Conservation (phyloP, 2,888 invertebrate genomes). For the Danaus chrysippus region DNA sequence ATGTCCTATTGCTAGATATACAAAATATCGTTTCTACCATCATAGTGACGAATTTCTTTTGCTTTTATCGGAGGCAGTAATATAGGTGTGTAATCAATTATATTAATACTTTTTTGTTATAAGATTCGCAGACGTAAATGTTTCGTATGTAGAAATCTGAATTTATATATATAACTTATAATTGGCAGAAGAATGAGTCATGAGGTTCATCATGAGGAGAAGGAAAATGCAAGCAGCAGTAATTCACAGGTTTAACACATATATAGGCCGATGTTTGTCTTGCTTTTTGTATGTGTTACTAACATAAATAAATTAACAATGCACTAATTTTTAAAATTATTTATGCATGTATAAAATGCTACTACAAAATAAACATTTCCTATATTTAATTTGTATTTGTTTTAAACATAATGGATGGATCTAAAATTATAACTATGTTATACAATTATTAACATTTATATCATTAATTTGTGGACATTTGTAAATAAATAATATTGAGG, state of each 20-base stretch:
- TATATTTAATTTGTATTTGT: too few relatives aligned
- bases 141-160: not conserved
- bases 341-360: not conserved
- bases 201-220: conserved; percentile 45
- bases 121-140: not conserved
- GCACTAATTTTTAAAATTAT: conserved; percentile 8
- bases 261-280: conserved; percentile 4
- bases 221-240: conserved; percentile 45
- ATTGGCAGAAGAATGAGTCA: conserved; percentile 45
- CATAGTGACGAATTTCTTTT: too few relatives aligned
- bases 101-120: not conserved
- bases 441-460: too few relatives aligned
- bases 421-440: too few relatives aligned
- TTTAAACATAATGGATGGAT: too few relatives aligned
- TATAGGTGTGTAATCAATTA: too few relatives aligned
- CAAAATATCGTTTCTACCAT: too few relatives aligned
- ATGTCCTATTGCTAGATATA: too few relatives aligned
- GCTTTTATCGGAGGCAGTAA: too few relatives aligned
- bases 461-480: too few relatives aligned
- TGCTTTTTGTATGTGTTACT: conserved; percentile 14
- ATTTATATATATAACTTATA: conserved; percentile 10
- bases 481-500: too few relatives aligned
- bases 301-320: conserved; percentile 17
- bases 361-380: too few relatives aligned
- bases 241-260: conserved; percentile 47